Conservation (phyloP, 2,113 vertebrate species). For the Mirounga angustirostris region DNA sequence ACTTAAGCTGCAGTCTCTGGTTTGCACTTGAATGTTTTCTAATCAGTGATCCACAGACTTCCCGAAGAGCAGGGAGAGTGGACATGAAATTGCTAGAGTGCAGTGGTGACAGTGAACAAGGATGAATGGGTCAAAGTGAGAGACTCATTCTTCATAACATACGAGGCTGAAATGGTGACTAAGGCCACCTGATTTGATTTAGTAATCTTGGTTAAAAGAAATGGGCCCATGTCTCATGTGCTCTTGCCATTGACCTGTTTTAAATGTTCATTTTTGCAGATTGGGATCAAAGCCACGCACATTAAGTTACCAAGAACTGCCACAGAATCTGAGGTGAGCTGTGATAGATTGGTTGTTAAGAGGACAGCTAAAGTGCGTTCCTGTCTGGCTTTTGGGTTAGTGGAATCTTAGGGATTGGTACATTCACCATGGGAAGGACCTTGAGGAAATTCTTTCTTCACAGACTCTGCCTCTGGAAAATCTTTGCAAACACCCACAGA, state of each 20-base stretch:
- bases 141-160: neutral
- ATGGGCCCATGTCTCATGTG: neutral
- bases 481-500: neutral
- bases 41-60: neutral
- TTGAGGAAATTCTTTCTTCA: neutral
- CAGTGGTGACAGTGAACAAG: neutral
- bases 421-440: neutral
- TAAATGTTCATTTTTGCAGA: slow-evolving; percentile 87
- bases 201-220: slow-evolving; percentile 7
- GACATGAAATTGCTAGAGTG: neutral
- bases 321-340: slow-evolving; percentile 95
- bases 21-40: neutral
- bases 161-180: neutral
- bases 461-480: neutral
- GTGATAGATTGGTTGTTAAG: accelerated
- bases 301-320: slow-evolving; percentile 94
- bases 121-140: neutral
- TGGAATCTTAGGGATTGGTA: neutral
- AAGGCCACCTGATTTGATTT: neutral
- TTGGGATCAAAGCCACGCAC: slow-evolving; percentile 96
- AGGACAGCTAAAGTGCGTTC: neutral
- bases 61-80: neutral
- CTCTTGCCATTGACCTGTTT: neutral
- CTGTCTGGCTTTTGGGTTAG: neutral
- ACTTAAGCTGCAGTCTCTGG: neutral